These are phyloP conservation scores for Lycocorax pyrrhopterus DNA, from an alignment of 2,113 vertebrate species.

Conservation along the genomic window DNA sequence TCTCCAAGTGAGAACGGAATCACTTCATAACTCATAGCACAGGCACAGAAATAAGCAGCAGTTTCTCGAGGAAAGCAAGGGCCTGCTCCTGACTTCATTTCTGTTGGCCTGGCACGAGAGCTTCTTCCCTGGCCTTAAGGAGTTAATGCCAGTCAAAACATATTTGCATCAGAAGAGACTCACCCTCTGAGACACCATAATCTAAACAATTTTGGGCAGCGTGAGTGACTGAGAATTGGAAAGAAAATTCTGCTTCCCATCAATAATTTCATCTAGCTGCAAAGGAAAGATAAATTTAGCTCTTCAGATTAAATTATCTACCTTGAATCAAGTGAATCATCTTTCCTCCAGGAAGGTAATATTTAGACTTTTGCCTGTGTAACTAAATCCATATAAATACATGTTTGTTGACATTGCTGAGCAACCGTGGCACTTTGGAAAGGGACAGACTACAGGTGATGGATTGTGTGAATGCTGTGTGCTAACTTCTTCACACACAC, in stretches of 20 bases:
- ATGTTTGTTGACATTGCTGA: conserved; percentile 4
- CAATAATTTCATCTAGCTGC: background rate
- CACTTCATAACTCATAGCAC: background rate
- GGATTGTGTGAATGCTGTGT: background rate
- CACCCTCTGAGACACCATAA: background rate
- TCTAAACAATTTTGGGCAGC: background rate
- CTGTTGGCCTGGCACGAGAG: background rate
- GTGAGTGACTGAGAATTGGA: background rate
- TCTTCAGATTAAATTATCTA: conserved; percentile 16
- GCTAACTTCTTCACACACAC: background rate
- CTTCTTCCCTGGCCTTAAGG: background rate
- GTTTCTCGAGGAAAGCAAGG: background rate
- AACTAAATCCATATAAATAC: background rate
- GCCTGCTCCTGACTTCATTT: background rate
- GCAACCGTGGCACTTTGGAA: background rate
- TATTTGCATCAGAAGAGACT: background rate
- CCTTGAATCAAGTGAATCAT: conserved; percentile 36
- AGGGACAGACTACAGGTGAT: background rate
- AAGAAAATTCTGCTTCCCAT: background rate
- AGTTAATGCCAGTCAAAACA: background rate
- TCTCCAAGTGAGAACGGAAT: background rate
- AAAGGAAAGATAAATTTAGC: conserved; percentile 27
- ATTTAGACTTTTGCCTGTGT: background rate
- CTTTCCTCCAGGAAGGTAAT: conserved; percentile 8
- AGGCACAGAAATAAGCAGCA: background rate